Base-by-base conservation (phyloP, 1,140 invertebrate species). In the Zaprionus kolodkinae region DNA sequence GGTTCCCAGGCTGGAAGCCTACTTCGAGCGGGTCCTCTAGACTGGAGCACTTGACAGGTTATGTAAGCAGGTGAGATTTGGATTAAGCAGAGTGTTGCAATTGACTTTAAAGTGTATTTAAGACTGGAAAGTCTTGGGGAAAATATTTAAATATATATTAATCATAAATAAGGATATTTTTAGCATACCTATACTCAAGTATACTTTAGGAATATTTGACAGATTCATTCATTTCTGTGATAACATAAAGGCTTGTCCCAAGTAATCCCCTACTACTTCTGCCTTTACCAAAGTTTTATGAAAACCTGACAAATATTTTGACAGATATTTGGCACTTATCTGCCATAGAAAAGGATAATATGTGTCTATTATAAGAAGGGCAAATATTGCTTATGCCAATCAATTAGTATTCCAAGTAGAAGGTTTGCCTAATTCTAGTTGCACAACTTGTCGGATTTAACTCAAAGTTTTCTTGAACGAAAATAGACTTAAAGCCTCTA, bases 401-500 rank as follows among this genome's bases (percentile, higher is more conserved):
- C 45, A 50, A 50, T 50, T 50, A 50, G 45, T 50, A 7, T 12
- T 6, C 33, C 6, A 48, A 48, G 45, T 17, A 48, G 3, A 48
- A 48, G 15, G 45, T 11, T 50, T 50, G 45, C 17, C 45, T 25
- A 50, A 50, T 50, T 50, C 45, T 25, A 50, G 45, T 50, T 50
- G 11, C 45, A 62, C n/a, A 50, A 35, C 17, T 63, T 55, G 15
- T 36, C 48, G 30, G 13, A 36, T 64, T 64, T 64, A 1, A n/a
- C 50, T 33, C 52, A n/a, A 55, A 56, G 10, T 40, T 55, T 56
- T 43, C 1, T 21, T 35, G 21, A 15, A 35, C 10, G 4, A 13
- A 45, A 66, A 57, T n/a, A 2, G 54, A 38, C 38, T 71, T 64
- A 65, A 71, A 71, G 61, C 40, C 21, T 12, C 21, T 21, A 21